These are phyloP conservation scores for Eunapius fragilis DNA, from an alignment of 37 sponge, comb jelly and placozoan genomes.

Conservation along the genomic window DNA sequence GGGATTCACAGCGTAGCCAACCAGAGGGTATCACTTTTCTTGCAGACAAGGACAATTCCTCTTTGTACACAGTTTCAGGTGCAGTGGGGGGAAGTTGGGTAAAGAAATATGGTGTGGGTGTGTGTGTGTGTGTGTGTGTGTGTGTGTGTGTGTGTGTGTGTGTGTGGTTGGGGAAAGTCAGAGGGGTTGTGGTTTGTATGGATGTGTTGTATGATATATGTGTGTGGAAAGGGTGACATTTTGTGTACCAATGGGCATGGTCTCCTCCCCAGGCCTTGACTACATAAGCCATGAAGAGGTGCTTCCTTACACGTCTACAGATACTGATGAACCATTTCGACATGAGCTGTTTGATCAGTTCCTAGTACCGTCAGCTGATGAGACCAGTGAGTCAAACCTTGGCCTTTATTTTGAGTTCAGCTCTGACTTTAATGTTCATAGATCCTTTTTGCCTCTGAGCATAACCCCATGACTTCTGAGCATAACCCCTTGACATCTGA, in stretches of 20 bases:
- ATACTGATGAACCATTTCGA: constrained; percentile 63
- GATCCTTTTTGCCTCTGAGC: not conserved
- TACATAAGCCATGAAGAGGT: constrained; percentile 96
- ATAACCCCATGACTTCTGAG: no score
- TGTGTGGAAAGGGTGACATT: no score
- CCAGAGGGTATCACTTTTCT: constrained; percentile 84
- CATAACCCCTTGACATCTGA: no score
- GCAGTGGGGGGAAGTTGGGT: not conserved
- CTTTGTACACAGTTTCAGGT: constrained; percentile 84
- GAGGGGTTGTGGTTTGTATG: no score
- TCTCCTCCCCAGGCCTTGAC: constrained; percentile 75
- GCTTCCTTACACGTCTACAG: constrained; percentile 81
- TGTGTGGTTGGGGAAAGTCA: no score
- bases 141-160: no score
- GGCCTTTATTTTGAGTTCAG: no score
- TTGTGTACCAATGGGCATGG: no score
- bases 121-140: no score
- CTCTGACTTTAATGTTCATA: no score
- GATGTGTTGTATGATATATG: no score
- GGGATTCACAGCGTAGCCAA: constrained; percentile 51
- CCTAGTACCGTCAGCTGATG: constrained; percentile 42
- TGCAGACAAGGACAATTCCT: constrained; percentile 27
- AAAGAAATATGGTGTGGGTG: not conserved
- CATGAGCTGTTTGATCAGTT: constrained; percentile 91
- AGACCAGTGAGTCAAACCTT: not conserved